Base-by-base conservation (phyloP, 1,140 invertebrate genomes). In the Panulirus ornatus region DNA sequence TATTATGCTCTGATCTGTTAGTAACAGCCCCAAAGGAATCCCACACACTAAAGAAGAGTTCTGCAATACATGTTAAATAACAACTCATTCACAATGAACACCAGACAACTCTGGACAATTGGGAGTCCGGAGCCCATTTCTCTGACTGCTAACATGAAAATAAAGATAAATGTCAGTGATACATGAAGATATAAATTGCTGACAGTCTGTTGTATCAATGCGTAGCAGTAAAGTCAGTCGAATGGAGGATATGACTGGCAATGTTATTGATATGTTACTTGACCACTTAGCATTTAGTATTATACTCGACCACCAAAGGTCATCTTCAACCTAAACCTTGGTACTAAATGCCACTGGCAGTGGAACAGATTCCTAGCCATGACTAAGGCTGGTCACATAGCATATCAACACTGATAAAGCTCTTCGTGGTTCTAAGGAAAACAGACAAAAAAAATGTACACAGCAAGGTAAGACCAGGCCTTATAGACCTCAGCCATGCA, bases 371-470 rank as follows among this genome's bases (percentile, higher is more conserved):
- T 66, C 22, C n/a, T 66, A 27, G 58, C 58, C 5, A 30, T 66
- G n/a, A 66, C 58, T 66, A 66, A 27, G n/a, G 2, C 58, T 66
- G 58, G 58, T 66, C 58, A 66, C n/a, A 66, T 66, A 66, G 58
- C 58, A 66, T 66, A 66, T 66, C 58, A 66, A 66, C n/a, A 66
- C 58, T 66, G 58, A 66, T 66, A 30, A 66, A 30, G 58, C 58
- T 66, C 58, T 30, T 66, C 22, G 58, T 66, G 58, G 58, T 66
- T 66, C 58, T 66, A 66, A 66, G n/a, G 27, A 58, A 66, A 66
- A 66, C 58, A 30, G 58, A 66, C n/a, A 30, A 6, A 30, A 30
- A 27, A 66, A n/a, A n/a, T 27, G 30, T 30, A 66, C 58, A 66
- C n/a, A 27, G 5, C n/a, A 66, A 66, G 58, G 58, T 30, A 66